Conservation (phyloP, 2,797 vertebrate genomes). For the Tapera naevia region DNA sequence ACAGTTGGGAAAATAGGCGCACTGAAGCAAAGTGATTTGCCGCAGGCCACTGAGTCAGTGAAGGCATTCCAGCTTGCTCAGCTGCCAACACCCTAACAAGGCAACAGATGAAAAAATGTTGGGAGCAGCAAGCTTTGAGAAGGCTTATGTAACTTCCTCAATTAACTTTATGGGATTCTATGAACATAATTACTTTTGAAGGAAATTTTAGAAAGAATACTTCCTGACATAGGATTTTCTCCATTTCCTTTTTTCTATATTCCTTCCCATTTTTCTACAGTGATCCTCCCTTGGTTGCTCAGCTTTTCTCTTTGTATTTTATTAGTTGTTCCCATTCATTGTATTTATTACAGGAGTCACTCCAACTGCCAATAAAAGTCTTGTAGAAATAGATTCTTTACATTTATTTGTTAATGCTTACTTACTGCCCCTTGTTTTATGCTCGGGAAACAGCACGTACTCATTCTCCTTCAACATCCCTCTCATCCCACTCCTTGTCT, state of each 20-base stretch:
- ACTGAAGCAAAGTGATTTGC: neutral
- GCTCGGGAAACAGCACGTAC: neutral
- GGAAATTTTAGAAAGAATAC: neutral
- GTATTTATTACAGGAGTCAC: neutral
- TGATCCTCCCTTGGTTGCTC: neutral
- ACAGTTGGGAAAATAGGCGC: constrained; percentile 1
- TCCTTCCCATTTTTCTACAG: neutral
- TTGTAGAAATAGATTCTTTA: constrained; percentile 13
- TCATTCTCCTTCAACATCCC: neutral
- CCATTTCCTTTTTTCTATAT: neutral
- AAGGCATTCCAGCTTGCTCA: neutral
- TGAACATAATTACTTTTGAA: neutral
- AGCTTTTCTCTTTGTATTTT: neutral
- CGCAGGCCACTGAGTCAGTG: constrained; percentile 27
- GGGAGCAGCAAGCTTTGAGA: constrained; percentile 26
- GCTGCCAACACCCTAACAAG: constrained; percentile 24
- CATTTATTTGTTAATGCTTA: neutral
- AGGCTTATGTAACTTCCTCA: constrained; percentile 35
- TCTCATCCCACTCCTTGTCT: neutral
- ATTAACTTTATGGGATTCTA: constrained; percentile 10
- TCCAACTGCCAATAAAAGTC: neutral
- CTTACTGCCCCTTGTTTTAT: neutral
- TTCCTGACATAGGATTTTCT: neutral
- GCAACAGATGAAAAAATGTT: constrained; percentile 21
- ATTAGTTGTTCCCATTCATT: neutral